Evolutionary conservation across 2,888 invertebrate genomes (phyloP).

Genomic region (Punctoribates punctum): DNA sequence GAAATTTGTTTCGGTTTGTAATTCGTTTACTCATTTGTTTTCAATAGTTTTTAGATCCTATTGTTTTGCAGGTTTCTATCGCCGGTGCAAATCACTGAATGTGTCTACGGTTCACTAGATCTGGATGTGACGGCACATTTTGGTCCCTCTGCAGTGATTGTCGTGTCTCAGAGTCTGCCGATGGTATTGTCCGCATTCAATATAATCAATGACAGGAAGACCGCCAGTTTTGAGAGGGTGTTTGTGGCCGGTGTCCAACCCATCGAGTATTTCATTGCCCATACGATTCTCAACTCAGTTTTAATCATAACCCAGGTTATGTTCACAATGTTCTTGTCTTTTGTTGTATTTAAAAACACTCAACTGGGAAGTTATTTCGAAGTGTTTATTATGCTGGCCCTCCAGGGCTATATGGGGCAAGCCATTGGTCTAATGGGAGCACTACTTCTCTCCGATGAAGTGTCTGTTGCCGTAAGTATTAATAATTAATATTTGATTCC

Average conservation of each 20-base stretch:
- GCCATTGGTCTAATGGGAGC: slow-evolving; percentile 93
- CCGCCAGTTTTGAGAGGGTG: slow-evolving; percentile 82
- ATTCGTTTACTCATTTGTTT: no score
- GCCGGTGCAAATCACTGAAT: slow-evolving; percentile 50
- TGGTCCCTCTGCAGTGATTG: slow-evolving; percentile 84
- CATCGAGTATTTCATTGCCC: slow-evolving; percentile 54
- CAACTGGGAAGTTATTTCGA: slow-evolving; percentile 79
- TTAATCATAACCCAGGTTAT: slow-evolving; percentile 84
- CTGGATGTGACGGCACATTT: slow-evolving; percentile 93
- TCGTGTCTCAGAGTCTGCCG: slow-evolving; percentile 85
- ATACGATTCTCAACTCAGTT: slow-evolving; percentile 78
- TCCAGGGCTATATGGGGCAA: slow-evolving; percentile 92
- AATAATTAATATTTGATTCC: neutral
- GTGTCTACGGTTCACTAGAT: slow-evolving; percentile 54
- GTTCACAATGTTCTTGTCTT: slow-evolving; percentile 83
- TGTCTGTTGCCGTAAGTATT: slow-evolving; percentile 75
- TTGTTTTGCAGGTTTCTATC: slow-evolving; percentile 61
- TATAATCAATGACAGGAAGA: slow-evolving; percentile 81
- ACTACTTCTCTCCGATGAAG: slow-evolving; percentile 82
- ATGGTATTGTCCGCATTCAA: slow-evolving; percentile 88
- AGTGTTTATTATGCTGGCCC: slow-evolving; percentile 75
- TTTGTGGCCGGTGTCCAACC: slow-evolving; percentile 56
- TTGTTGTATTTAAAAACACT: slow-evolving; percentile 80
- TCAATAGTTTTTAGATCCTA: no score
- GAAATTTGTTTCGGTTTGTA: no score